These are phyloP conservation scores for Drosophila imparisetae DNA, from an alignment of 2,888 invertebrate species.

Conservation along the genomic window DNA sequence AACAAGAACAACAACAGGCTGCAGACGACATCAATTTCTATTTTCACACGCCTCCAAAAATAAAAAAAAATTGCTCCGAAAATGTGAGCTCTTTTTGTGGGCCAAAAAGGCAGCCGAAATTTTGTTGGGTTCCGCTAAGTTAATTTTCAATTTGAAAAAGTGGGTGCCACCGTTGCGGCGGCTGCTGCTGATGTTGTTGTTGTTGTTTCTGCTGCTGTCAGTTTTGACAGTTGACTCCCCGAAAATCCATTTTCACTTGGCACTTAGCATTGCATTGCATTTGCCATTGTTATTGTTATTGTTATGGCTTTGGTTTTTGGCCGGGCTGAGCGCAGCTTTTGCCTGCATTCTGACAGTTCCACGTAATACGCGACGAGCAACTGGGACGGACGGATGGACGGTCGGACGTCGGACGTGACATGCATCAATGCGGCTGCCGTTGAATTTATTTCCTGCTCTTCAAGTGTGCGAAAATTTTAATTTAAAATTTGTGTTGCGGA, in stretches of 20 bases:
- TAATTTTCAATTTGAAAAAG: slow-evolving; percentile 79
- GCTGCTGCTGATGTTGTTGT: slow-evolving; percentile 28
- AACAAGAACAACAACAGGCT: slow-evolving; percentile 31
- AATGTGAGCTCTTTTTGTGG: slow-evolving; percentile 46
- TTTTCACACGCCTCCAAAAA: slow-evolving; percentile 60
- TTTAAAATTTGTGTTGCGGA: slow-evolving; percentile 68
- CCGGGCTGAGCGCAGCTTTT: slow-evolving; percentile 58
- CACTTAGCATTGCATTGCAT: slow-evolving; percentile 71
- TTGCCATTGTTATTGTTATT: slow-evolving; percentile 41
- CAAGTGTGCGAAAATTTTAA: slow-evolving; percentile 79
- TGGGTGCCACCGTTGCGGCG: slow-evolving; percentile 68
- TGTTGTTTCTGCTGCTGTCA: slow-evolving; percentile 69
- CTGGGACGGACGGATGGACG: slow-evolving; percentile 17
- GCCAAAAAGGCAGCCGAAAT: slow-evolving; percentile 31
- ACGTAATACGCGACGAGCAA: slow-evolving; percentile 69
- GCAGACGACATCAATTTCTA: slow-evolving; percentile 59
- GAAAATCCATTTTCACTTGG: slow-evolving; percentile 78
- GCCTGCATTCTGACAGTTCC: slow-evolving; percentile 79
- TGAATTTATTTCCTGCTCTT: slow-evolving; percentile 78
- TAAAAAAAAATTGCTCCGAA: slow-evolving; percentile 40
- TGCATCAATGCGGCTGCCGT: slow-evolving; percentile 77
- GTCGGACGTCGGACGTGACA: slow-evolving; percentile 70
- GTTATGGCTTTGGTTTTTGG: slow-evolving; percentile 12
- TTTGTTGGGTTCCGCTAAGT: slow-evolving; percentile 75
- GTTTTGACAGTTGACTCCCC: slow-evolving; percentile 80